These are phyloP conservation scores for Spizella passerina DNA, from an alignment of 2,797 vertebrate species.

Conservation along the genomic window DNA sequence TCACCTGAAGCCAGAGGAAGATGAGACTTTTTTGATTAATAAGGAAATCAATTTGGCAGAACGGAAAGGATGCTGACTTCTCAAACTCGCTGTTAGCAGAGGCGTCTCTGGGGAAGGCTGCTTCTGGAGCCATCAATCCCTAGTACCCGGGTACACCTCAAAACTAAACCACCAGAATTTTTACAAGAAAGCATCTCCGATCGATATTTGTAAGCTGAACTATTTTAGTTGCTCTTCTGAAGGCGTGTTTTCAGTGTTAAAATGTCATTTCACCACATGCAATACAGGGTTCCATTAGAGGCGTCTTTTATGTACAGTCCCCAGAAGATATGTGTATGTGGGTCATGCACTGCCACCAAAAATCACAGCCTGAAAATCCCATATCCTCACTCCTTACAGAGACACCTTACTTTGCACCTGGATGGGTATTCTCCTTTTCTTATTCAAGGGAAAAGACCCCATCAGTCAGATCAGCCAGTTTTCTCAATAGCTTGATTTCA, in stretches of 20 bases:
- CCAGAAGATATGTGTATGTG: not conserved
- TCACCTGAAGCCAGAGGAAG: not conserved
- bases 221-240: not conserved
- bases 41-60: constrained; percentile 24
- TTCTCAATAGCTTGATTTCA: not conserved
- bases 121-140: not conserved
- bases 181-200: not conserved
- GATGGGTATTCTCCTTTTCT: not conserved
- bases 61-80: not conserved
- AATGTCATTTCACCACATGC: not conserved
- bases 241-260: not conserved
- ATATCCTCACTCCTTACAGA: not conserved
- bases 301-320: not conserved
- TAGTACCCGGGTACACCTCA: not conserved
- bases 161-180: not conserved
- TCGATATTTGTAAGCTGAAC: not conserved
- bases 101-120: not conserved
- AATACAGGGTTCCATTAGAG: not conserved
- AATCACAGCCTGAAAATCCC: not conserved
- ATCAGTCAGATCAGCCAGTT: not conserved
- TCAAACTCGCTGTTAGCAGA: not conserved
- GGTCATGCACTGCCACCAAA: not conserved
- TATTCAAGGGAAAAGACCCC: not conserved
- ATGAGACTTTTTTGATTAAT: constrained; percentile 10
- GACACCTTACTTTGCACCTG: not conserved